A percentile compares a stretch with the other conserved stretches of the same genome.
These are phyloP conservation scores for Cynoglossus semilaevis DNA, from an alignment of 2,113 vertebrate species.

Conservation along the genomic window DNA sequence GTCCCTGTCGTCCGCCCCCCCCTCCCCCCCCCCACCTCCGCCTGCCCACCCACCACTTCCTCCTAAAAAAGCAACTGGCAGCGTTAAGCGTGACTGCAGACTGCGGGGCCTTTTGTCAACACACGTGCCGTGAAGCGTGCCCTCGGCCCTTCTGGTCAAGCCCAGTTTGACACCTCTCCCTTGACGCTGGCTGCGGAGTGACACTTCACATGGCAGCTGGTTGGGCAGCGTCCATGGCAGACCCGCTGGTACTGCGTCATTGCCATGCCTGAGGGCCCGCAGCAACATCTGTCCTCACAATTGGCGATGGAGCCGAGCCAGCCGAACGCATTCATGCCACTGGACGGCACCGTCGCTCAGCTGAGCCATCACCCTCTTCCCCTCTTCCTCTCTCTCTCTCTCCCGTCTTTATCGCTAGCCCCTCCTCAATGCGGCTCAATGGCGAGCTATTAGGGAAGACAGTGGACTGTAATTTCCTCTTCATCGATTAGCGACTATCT, in stretches of 20 bases:
- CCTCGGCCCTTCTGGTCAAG: conserved; percentile 56
- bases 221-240: conserved; percentile 41
- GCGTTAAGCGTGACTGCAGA: conserved; percentile 33
- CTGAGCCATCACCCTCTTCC: conserved; percentile 71
- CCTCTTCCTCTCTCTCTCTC: conserved; percentile 69
- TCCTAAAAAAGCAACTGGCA: conserved; percentile 65
- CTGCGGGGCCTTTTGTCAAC: conserved; percentile 44
- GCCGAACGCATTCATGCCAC: conserved; percentile 60
- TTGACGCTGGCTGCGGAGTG: conserved; percentile 38
- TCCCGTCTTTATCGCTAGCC: conserved; percentile 47
- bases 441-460: conserved; percentile 65
- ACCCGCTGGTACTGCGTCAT: conserved; percentile 45
- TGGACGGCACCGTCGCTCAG: conserved; percentile 65
- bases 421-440: conserved; percentile 48
- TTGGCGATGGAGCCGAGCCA: conserved; percentile 65
- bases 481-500: conserved; percentile 29
- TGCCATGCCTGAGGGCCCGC: conserved; percentile 50
- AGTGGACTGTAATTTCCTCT: conserved; percentile 65
- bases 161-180: conserved; percentile 51
- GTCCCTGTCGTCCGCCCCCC: conserved; percentile 69
- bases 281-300: conserved; percentile 78
- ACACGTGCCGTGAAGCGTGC: conserved; percentile 38
- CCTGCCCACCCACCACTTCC: conserved; percentile 53
- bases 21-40: conserved; percentile 37
- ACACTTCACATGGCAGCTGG: conserved; percentile 66